Conservation (phyloP, 2,797 vertebrate species). For the Limnodromus scolopaceus region DNA sequence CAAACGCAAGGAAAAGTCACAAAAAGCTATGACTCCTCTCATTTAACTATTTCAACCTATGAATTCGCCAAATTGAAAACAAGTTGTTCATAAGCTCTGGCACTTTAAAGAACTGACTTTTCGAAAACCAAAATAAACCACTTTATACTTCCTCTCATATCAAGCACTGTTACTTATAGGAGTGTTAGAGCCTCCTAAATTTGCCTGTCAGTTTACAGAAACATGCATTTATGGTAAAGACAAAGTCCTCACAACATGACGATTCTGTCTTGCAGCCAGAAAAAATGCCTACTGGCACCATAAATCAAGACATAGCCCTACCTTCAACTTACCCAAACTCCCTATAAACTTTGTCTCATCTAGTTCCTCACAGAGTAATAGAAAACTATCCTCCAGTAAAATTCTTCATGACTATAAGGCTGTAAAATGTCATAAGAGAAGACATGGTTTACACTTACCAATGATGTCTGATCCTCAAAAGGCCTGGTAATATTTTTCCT, state of each 20-base stretch:
- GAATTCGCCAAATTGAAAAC: neutral
- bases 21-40: neutral
- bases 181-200: neutral
- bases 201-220: neutral
- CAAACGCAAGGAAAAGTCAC: neutral
- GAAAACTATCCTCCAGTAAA: neutral
- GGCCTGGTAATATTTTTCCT: slow-evolving; percentile 97
- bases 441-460: slow-evolving; percentile 79
- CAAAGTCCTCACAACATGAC: neutral
- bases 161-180: neutral
- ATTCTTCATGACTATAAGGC: neutral
- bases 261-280: neutral
- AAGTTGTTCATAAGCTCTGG: neutral
- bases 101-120: neutral
- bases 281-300: neutral
- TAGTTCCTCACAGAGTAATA: neutral
- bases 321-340: neutral
- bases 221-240: neutral
- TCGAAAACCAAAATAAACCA: neutral
- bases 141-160: neutral
- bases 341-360: neutral
- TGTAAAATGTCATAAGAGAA: neutral
- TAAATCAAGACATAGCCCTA: neutral
- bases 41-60: neutral
- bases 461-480: slow-evolving; percentile 94